These are phyloP conservation scores for Resseliella maxima DNA, from an alignment of 2,888 invertebrate genomes.

Conservation along the genomic window DNA sequence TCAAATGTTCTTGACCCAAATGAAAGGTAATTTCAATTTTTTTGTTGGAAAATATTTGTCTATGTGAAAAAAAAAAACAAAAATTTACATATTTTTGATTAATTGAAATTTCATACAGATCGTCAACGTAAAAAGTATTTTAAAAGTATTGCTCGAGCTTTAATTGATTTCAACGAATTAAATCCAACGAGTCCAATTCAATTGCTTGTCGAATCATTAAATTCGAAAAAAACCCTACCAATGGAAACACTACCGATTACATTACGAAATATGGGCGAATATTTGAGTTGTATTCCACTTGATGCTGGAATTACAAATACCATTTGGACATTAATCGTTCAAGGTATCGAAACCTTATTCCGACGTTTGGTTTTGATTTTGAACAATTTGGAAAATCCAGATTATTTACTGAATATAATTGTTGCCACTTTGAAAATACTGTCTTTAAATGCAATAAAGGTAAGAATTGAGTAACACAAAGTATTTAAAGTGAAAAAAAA, in stretches of 20 bases:
- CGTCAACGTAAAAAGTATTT: slow-evolving; percentile 82
- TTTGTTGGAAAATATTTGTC: no score
- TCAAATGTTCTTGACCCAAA: slow-evolving; percentile 92
- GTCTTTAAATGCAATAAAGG: slow-evolving; percentile 68
- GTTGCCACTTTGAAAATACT: slow-evolving; percentile 86
- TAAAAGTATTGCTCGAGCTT: slow-evolving; percentile 91
- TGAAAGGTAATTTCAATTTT: slow-evolving; percentile 75
- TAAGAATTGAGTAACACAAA: background rate
- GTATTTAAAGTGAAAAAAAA: background rate
- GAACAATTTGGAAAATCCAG: slow-evolving; percentile 76
- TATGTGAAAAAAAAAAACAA: background rate
- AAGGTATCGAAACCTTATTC: slow-evolving; percentile 88
- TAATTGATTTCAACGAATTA: slow-evolving; percentile 95
- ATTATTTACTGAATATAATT: slow-evolving; percentile 80
- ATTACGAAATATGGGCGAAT: slow-evolving; percentile 91
- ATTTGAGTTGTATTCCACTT: slow-evolving; percentile 90
- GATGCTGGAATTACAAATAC: slow-evolving; percentile 79
- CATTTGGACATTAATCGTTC: slow-evolving; percentile 83
- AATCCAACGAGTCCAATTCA: slow-evolving; percentile 95
- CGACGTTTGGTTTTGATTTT: slow-evolving; percentile 79
- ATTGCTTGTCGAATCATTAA: slow-evolving; percentile 79
- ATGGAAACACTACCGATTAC: slow-evolving; percentile 79
- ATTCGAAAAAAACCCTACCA: slow-evolving; percentile 80
- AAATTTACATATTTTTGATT: slow-evolving; percentile 46
- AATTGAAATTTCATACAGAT: slow-evolving; percentile 61